Base-by-base conservation (phyloP, 2,797 vertebrate genomes). In the Galago senegalensis region DNA sequence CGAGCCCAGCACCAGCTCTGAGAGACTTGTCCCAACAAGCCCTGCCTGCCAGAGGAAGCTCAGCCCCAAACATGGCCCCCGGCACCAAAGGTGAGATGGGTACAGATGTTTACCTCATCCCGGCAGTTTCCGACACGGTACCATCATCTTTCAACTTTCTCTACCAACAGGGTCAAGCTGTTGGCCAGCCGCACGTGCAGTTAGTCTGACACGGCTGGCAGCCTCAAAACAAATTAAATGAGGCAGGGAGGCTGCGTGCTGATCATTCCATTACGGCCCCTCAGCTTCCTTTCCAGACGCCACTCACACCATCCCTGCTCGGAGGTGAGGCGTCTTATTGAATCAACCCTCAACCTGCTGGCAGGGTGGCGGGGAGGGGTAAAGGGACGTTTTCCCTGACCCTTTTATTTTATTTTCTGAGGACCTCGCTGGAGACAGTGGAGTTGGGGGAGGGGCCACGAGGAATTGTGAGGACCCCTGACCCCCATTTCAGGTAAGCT, bases 401-500 rank as follows among this genome's bases (percentile, higher is more conserved):
- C 46, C 67, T 69, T 86, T 43, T 20, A 1, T 63, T 37, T 60
- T 37, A 1, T 63, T 37, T 60, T n/a, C 88, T 1, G 76, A 90
- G 67, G 81, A 43, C 49, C 37, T 56, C 2, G 0, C 34, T 81
- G 46, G 40, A 87, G 87, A 80, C 3, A 29, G 91, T 29, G 77
- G 58, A 65, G 80, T 31, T 27, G 21, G 56, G 21, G 23, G 40
- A 3, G 61, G 43, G 17, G 18, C 34, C 2, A 56, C 43, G 49
- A 29, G 77, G 95, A 77, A 27, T 79, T 8, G 0, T 77, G 34
- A 56, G 92, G 88, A 89, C 65, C 75, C 27, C 17, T 92, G 86
- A 96, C 95, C 94, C 77, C 77, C 18, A 12, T 87, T 40, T 37
- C 94, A 96, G 89, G 86, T 72, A 9, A 31, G 95, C 49, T 25